Evolutionary conservation across 2,888 invertebrate species (phyloP), one percentile per base, ranked within the genome.

Genomic region (Orthosia gracilis): DNA sequence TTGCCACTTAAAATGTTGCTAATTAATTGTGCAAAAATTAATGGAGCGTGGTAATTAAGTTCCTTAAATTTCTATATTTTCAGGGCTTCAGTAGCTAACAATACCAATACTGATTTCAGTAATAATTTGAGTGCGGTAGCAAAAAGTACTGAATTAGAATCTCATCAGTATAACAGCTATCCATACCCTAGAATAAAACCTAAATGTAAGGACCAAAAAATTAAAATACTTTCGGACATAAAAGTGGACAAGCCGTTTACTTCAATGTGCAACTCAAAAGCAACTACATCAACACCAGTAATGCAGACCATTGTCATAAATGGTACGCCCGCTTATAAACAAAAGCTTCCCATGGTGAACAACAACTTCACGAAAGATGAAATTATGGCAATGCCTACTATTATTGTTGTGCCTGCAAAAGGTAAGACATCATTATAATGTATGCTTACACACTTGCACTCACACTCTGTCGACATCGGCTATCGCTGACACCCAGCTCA

Each of bases 341-440:
- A 91, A 40, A 89, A 88, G 54, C 76, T 86, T 17, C 78, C 86
- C n/a, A 59, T 84, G 23, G 76, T 76, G 31, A 82, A 78, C 64
- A 88, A 86, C 78, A 91, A 84, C 62, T 94, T 87, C 77, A 94
- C 96, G 21, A 92, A 93, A 86, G 96, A 95, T 87, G 95, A 96
- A 90, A 96, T 96, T 79, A 96, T 96, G 96, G 94, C 96, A n/a
- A 96, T 96, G 96, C 96, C 96, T 11, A 96, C 96, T n/a, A 91
- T 96, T 26, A 94, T 96, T 81, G 88, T 96, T 49, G 94, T 95
- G 17, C 94, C 95, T 73, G 85, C 91, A 62, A 86, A 94, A 93
- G 94, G 96, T 96, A 93, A 91, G 79, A 49, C 63, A 3, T 57
- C 9, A 12, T 23, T 70, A 63, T 50, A 31, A 23, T 26, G 5